Base-by-base conservation (phyloP, 2,888 invertebrate species). In the Pyrrhosoma nymphula region DNA sequence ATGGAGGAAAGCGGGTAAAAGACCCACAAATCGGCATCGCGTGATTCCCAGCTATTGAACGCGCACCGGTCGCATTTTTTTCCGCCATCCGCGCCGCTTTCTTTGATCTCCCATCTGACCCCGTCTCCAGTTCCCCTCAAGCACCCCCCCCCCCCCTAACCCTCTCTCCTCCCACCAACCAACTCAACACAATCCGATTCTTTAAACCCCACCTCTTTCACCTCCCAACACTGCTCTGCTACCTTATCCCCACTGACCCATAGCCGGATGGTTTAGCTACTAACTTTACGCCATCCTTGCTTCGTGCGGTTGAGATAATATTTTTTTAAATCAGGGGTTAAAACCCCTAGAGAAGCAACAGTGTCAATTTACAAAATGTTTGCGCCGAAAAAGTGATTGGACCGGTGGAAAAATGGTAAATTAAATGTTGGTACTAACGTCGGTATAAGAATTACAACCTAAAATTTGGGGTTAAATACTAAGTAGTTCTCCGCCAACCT, bases 1-100 rank as follows among this genome's bases (percentile, higher is more conserved):
- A 18, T 30, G 60, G 60, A 35, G 35, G 60, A 60, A 89, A 89
- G 39, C 47, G 26, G 91, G 63, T 2, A 47, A 47, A 47, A 47
- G 47, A 63, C 91, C 23, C 93, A 47, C 69, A 93, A 93, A 93
- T 93, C 56, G 69, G 69, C 93, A n/a, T 93, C n/a, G 75, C 93
- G 93, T 93, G 93, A 93, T 69, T n/a, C 47, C 16, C 10, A 55
- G 39, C 69, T 47, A 93, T 93, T 93, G 35, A n/a, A 69, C 91
- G 35, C 12, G 35, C 60, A 91, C 69, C n/a, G 18, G 75, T 26
- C 39, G 26, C 91, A 18, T 60, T 56, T 91, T 91, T 93, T 93
- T 69, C n/a, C n/a, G 60, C 39, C 35, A 63, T 35, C 39, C 88
- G 3, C 89, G n/a, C n/a, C 89, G 47, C 23, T 89, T 55, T 89